Evolutionary conservation across 2,797 vertebrate genomes (phyloP), one percentile per base, ranked within the genome.

Genomic region (Strix occidentalis): DNA sequence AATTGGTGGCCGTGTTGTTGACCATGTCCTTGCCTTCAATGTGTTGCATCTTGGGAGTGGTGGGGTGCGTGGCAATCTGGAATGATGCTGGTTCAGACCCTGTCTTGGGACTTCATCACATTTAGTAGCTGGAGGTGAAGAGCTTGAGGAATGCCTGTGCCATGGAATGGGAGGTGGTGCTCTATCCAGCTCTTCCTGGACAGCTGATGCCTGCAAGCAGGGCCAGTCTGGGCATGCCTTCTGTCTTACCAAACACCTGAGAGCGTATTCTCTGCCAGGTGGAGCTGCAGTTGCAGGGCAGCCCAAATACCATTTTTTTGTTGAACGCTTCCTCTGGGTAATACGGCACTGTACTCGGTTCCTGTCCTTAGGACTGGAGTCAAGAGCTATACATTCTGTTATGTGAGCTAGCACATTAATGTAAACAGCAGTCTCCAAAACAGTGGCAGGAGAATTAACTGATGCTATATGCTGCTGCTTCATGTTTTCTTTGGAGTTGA

Each of bases 361-460:
- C 51, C 90, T 95, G 91, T 95, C 96, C 94, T 95, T 45, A 95
- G 68, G 80, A 35, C 77, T 89, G 80, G 70, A 96, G 94, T 95
- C 95, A 95, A 46, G 91, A 87, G 74, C 95, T 64, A 87, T 97
- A 94, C 78, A 54, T 96, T 79, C 84, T 95, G 94, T 86, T 92
- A 94, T 82, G 85, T 72, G 90, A 95, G 91, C 88, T 90, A 95
- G 90, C 68, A 43, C 80, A 84, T 77, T 79, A 91, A 95, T 96
- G 96, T 96, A 97, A 96, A 97, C 95, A 97, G 83, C 94, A 93
- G 95, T 90, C 94, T 97, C 96, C 96, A 96, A 97, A 96, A 96
- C 96, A 97, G 96, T 96, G 96, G 96, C 96, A 96, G 90, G n/a
- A 95, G 94, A 94, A 94, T 96, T 96, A 96, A 87, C 93, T 96